These are phyloP conservation scores for Glomeris maerens DNA, from an alignment of 1,140 invertebrate genomes.

Conservation along the genomic window DNA sequence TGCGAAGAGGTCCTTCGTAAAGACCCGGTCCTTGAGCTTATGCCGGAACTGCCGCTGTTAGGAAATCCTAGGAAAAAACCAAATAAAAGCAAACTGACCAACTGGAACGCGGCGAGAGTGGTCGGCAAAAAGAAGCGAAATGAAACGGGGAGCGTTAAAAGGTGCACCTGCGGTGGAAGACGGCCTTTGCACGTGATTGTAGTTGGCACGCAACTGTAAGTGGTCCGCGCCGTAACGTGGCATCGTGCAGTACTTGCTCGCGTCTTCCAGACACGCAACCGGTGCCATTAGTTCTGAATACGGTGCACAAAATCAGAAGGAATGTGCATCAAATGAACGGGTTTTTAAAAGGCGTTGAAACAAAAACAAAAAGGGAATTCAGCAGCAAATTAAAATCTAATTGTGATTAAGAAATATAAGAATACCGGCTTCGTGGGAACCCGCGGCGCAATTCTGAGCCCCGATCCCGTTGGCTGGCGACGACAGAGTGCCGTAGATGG, in stretches of 20 bases:
- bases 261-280: conserved; percentile 21
- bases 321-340: not conserved
- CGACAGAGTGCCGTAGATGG: too few relatives aligned
- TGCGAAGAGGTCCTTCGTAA: conserved; percentile 45
- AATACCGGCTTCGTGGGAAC: not conserved
- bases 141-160: not conserved
- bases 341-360: not conserved
- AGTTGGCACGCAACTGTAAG: conserved; percentile 33
- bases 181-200: conserved; percentile 20
- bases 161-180: conserved; percentile 37
- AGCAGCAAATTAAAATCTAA: not conserved
- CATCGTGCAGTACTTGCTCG: conserved; percentile 42
- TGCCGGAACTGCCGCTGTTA: conserved; percentile 13
- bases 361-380: not conserved
- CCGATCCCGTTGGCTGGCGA: too few relatives aligned
- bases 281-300: not conserved
- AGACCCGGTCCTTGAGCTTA: conserved; percentile 19
- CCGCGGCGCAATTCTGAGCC: not conserved
- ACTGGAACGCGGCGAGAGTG: conserved; percentile 10
- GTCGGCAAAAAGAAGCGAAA: conserved; percentile 10
- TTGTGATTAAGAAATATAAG: not conserved
- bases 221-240: conserved; percentile 38
- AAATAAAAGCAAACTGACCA: conserved; percentile 13
- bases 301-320: too few relatives aligned
- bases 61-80: conserved; percentile 26